These are phyloP conservation scores for Eublepharis macularius DNA, from an alignment of 2,113 vertebrate genomes.

Conservation along the genomic window DNA sequence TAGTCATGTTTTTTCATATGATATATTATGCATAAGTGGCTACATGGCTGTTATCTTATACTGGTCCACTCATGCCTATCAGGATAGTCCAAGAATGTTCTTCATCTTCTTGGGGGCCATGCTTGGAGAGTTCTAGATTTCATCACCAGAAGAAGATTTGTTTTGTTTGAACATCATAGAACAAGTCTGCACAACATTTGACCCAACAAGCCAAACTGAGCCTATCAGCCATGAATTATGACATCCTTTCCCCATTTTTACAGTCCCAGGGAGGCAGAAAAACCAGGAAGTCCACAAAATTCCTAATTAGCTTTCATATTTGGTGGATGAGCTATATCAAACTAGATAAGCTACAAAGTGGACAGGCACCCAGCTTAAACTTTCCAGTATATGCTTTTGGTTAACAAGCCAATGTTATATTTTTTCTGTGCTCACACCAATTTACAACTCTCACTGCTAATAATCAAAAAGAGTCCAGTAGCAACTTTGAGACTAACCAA, in stretches of 20 bases:
- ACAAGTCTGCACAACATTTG: background rate
- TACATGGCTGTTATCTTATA: background rate
- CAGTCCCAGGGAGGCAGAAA: background rate
- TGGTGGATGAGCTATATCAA: background rate
- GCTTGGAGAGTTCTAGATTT: background rate
- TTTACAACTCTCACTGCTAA: too few relatives aligned
- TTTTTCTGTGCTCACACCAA: too few relatives aligned
- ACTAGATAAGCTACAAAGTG: background rate
- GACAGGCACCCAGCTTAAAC: background rate
- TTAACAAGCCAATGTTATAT: background rate
- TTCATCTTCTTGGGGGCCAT: background rate
- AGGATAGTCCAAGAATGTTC: background rate
- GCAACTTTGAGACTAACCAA: too few relatives aligned
- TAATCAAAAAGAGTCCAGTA: too few relatives aligned
- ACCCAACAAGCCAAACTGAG: background rate
- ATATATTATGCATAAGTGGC: background rate
- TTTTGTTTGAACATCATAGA: background rate
- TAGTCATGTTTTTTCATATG: background rate
- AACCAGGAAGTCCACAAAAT: background rate
- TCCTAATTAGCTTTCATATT: background rate
- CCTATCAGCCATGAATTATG: background rate
- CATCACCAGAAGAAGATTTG: background rate
- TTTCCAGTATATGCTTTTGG: background rate
- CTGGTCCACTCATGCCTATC: background rate
- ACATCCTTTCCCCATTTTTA: background rate